Base-by-base conservation (phyloP, 2,888 invertebrate genomes). In the Heliconius hortense region DNA sequence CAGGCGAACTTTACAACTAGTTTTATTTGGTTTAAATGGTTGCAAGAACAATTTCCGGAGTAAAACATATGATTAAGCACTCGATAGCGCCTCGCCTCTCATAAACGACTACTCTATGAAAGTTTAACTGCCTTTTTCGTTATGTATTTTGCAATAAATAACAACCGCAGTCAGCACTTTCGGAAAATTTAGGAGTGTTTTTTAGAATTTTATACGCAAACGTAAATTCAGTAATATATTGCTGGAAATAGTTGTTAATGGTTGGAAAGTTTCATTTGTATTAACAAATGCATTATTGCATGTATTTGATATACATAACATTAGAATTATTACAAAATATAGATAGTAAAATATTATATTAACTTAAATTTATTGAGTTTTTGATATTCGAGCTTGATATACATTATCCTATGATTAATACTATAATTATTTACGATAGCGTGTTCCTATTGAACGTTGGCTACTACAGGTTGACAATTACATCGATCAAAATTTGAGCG, bases 81-180 rank as follows among this genome's bases (percentile, higher is more conserved):
- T 85, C 85, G 90, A 90, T 90, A 90, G 88, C 86, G 84, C 84
- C 82, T 85, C 73, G 67, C 73, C 73, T 73, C 84, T 88, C 88
- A 86, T 87, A 89, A 89, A 89, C 88, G 85, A 86, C 85, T 85
- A 83, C 73, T 78, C 73, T 72, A 76, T 73, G 68, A 75, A 74
- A 76, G 74, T 76, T 76, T 76, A 73, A 72, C 77, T 71, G 72
- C 73, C 78, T 74, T 72, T 74, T 71, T 75, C 64, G 71, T 70
- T 81, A 80, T 81, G 81, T 68, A 77, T 77, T 80, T 81, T 75
- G 79, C 78, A 70, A 81, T 81, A 81, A 80, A 81, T 81, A 76
- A 81, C 79, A 76, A 64, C 76, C 75, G 74, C 66, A 77, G 78
- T 78, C 76, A 62, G 77, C 79, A 64, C 70, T 74, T 74, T 39